Conservation (phyloP, 2,797 vertebrate species). For the Masticophis lateralis region DNA sequence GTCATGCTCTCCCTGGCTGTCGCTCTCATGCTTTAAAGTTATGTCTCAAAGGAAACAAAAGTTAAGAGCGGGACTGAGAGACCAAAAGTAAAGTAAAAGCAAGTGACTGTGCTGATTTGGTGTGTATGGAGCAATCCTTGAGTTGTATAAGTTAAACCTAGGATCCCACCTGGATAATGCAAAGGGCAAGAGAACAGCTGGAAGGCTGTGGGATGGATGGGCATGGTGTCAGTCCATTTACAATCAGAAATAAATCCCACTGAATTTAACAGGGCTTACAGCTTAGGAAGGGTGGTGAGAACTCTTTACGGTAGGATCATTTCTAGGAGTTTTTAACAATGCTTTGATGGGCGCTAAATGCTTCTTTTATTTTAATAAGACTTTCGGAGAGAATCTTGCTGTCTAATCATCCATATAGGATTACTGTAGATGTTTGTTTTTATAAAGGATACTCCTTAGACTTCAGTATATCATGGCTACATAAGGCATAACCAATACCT, state of each 20-base stretch:
- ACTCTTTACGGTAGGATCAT: neutral
- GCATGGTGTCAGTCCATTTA: neutral
- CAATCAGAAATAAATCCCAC: neutral
- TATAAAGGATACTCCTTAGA: neutral
- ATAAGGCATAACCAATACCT: neutral
- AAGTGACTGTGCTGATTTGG: neutral
- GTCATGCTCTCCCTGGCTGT: constrained; percentile 67
- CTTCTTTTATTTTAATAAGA: neutral
- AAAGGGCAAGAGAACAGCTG: neutral
- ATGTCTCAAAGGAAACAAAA: constrained; percentile 61
- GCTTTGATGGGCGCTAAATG: accelerated
- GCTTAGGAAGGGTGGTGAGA: neutral
- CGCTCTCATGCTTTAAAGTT: constrained; percentile 69
- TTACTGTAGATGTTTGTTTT: neutral
- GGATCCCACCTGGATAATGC: neutral
- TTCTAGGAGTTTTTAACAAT: neutral
- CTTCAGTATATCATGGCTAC: neutral
- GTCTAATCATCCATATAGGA: neutral
- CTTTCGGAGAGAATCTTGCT: neutral
- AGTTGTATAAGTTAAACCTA: neutral
- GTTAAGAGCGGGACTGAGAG: constrained; percentile 25
- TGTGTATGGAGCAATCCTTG: neutral
- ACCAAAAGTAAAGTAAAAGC: constrained; percentile 24
- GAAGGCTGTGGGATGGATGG: neutral
- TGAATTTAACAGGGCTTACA: neutral